Evolutionary conservation across 2,113 vertebrate genomes (phyloP).

Genomic region (Ctenomys sociabilis): DNA sequence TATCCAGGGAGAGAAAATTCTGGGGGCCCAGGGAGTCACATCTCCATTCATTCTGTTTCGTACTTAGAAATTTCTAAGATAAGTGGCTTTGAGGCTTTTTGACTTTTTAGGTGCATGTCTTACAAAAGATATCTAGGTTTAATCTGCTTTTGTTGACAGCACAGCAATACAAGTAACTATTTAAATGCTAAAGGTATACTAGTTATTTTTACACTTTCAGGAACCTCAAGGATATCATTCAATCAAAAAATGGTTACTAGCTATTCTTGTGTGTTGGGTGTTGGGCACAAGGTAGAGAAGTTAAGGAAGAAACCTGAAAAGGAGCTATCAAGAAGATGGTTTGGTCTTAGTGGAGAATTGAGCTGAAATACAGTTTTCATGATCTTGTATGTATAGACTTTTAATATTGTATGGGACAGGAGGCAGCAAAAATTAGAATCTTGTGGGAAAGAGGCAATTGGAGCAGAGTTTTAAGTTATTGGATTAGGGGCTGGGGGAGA

Average conservation of each 20-base stretch:
- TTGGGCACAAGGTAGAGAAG: background rate
- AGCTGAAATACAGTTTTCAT: background rate
- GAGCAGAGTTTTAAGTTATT: background rate
- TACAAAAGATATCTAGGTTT: slow-evolving; percentile 12
- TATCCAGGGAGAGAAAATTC: background rate
- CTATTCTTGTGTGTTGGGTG: background rate
- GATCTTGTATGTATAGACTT: background rate
- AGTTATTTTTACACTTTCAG: background rate
- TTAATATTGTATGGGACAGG: background rate
- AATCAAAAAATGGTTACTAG: background rate
- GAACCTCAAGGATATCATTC: background rate
- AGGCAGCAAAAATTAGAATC: background rate
- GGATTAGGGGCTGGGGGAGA: too few species aligned
- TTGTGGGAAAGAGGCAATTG: background rate
- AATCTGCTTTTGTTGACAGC: background rate
- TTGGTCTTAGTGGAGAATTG: background rate
- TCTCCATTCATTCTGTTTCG: background rate
- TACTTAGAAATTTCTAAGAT: background rate
- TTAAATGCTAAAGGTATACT: slow-evolving; percentile 11
- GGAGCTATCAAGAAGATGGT: background rate
- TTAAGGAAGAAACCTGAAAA: background rate
- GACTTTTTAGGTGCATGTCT: background rate
- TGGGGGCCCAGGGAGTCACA: background rate
- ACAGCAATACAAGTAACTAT: background rate
- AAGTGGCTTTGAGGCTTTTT: background rate